A percentile compares a stretch with the other conserved stretches of the same genome.
These are phyloP conservation scores for Anomalospiza imberbis DNA, from an alignment of 2,797 vertebrate genomes.

Conservation along the genomic window DNA sequence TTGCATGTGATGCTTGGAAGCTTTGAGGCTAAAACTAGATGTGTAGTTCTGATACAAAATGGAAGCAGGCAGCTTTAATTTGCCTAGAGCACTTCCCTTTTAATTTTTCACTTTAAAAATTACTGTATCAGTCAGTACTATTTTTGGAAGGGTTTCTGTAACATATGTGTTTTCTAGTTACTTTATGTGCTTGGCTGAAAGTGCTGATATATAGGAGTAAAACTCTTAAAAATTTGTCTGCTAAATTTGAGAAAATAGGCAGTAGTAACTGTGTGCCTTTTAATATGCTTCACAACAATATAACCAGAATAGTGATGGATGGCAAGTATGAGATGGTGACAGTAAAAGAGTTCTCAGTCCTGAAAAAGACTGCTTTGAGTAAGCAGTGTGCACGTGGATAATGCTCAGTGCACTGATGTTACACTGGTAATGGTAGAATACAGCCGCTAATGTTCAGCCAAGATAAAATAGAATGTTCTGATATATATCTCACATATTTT, in stretches of 20 bases:
- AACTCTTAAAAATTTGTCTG: not conserved
- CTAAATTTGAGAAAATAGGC: not conserved
- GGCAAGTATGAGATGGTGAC: not conserved
- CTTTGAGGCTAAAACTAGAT: not conserved
- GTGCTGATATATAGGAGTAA: not conserved
- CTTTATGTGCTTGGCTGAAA: not conserved
- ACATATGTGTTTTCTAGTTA: not conserved
- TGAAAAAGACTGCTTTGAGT: not conserved
- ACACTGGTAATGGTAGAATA: not conserved
- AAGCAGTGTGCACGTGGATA: rapidly evolving
- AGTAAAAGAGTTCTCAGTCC: not conserved
- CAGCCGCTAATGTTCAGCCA: not conserved
- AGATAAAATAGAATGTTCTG: not conserved
- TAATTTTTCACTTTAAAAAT: not conserved
- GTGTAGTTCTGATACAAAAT: not conserved
- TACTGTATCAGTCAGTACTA: not conserved
- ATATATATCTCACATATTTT: not conserved
- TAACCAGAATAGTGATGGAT: not conserved
- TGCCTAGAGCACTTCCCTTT: not conserved
- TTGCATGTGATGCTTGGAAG: not conserved
- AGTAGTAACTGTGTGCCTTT: not conserved
- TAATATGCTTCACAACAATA: not conserved
- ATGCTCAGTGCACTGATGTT: not conserved
- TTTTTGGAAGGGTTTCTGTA: not conserved
- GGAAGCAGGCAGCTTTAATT: not conserved